Evolutionary conservation across 2,888 invertebrate genomes (phyloP).

Genomic region (Eupithecia abbreviata): DNA sequence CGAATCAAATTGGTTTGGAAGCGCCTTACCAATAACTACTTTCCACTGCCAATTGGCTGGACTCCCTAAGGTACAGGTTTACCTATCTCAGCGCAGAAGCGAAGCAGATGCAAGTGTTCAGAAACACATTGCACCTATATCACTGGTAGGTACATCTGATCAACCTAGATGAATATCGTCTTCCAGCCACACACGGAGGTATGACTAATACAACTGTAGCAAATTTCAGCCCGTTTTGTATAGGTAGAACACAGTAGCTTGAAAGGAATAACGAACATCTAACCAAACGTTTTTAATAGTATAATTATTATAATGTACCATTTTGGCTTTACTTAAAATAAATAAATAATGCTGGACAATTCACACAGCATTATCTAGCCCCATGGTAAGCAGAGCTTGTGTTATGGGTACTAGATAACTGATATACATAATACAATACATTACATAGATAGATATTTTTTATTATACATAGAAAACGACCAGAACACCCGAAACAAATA

Average conservation of each 20-base stretch:
- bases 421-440: too few species aligned
- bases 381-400: too few species aligned
- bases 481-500: too few species aligned
- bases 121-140: neutral
- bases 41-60: neutral
- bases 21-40: neutral
- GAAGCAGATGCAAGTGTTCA: neutral
- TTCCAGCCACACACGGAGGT: neutral
- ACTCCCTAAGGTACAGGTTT: neutral
- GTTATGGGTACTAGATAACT: too few species aligned
- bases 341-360: too few species aligned
- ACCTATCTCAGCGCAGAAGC: neutral
- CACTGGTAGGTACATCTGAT: neutral
- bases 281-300: neutral
- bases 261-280: neutral
- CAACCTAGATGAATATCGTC: neutral
- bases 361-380: too few species aligned
- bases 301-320: neutral
- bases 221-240: neutral
- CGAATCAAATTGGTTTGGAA: neutral
- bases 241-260: neutral
- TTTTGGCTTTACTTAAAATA: neutral
- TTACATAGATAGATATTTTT: too few species aligned
- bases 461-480: too few species aligned
- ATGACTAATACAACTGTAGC: neutral